These are phyloP conservation scores for Torymus aiolomorphi DNA, from an alignment of 2,888 invertebrate genomes.

Conservation along the genomic window DNA sequence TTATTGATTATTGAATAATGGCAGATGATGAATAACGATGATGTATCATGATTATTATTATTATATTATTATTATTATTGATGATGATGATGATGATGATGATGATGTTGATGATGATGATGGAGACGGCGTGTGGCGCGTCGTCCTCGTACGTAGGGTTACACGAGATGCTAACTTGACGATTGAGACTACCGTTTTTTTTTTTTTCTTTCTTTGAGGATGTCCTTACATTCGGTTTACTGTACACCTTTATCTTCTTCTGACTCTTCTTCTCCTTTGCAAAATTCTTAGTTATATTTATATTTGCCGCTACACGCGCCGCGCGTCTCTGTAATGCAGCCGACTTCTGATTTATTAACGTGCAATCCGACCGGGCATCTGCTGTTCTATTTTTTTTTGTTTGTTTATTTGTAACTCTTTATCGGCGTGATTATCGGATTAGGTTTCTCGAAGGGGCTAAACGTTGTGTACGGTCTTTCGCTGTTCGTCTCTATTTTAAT, in stretches of 20 bases:
- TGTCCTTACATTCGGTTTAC: too few species aligned
- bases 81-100: conserved; percentile 43
- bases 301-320: too few species aligned
- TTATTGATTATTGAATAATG: conserved; percentile 67
- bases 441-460: conserved; percentile 31
- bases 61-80: conserved; percentile 60
- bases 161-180: conserved; percentile 64
- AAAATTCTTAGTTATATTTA: too few species aligned
- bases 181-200: conserved; percentile 68
- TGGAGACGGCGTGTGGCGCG: background rate
- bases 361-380: conserved; percentile 20
- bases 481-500: conserved; percentile 5
- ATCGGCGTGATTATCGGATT: conserved; percentile 18
- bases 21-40: conserved; percentile 24
- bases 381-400: too few species aligned
- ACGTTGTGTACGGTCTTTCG: conserved; percentile 30
- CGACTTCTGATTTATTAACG: conserved; percentile 17
- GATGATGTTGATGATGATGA: conserved; percentile 45
- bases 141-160: conserved; percentile 61
- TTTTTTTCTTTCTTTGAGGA: conserved; percentile 52
- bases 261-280: too few species aligned
- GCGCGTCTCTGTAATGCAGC: too few species aligned
- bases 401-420: background rate
- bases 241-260: too few species aligned
- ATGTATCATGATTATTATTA: background rate